phyloP scores from a whole-genome alignment of 2,797 vertebrate genomes.

The Bovichtus diacanthus region DNA sequence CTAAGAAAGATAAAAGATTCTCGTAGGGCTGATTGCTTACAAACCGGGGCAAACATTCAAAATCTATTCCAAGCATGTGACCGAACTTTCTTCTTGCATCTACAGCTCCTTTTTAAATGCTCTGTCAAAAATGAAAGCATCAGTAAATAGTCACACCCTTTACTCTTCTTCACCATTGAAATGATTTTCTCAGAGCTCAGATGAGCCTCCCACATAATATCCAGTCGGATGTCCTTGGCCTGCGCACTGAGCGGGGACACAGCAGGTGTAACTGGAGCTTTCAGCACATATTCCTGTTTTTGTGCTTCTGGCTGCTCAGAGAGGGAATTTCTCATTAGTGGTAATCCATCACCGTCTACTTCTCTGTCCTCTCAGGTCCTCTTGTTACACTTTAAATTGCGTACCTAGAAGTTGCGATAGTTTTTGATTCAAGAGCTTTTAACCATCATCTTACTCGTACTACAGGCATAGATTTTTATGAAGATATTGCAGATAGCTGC shows the following conservation, averaged over 20 bases:
- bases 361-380: conserved; percentile 40
- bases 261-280: conserved; percentile 67
- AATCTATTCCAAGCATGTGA: neutral
- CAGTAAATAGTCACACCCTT: neutral
- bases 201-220: neutral
- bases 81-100: neutral
- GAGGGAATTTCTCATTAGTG: conserved; percentile 38
- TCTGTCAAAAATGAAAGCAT: neutral
- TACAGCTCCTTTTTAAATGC: no score
- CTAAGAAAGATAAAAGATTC: neutral
- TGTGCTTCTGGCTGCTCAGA: conserved; percentile 45
- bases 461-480: neutral
- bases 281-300: conserved; percentile 66
- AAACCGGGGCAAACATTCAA: neutral
- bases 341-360: conserved; percentile 62
- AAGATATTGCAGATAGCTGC: conserved; percentile 20
- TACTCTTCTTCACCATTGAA: neutral
- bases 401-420: conserved; percentile 36
- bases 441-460: conserved; percentile 1
- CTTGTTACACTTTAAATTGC: conserved; percentile 29
- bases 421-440: conserved; percentile 20
- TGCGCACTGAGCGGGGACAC: conserved; percentile 4
- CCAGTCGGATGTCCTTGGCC: neutral
- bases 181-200: neutral
- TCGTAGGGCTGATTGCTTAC: neutral